phyloP scores from a whole-genome alignment of 2,888 invertebrate species.

The Athalia circularis region DNA sequence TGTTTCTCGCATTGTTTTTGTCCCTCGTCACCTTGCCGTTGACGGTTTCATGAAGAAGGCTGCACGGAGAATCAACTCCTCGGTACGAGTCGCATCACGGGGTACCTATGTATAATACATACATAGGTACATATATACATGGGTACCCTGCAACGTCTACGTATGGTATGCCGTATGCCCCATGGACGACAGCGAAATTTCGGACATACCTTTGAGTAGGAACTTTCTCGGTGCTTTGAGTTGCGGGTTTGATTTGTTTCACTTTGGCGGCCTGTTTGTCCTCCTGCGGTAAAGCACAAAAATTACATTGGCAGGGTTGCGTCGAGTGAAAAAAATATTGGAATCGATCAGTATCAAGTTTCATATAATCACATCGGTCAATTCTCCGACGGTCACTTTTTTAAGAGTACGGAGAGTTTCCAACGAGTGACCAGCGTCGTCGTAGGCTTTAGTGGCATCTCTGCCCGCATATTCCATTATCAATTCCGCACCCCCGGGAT shows the following conservation, averaged over 20 bases:
- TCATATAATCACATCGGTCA: constrained; percentile 76
- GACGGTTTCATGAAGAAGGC: too few species aligned
- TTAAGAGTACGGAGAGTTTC: constrained; percentile 79
- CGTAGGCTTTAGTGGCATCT: constrained; percentile 81
- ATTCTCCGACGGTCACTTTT: constrained; percentile 79
- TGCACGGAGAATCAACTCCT: too few species aligned
- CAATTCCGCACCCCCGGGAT: constrained; percentile 82
- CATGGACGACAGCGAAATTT: background rate
- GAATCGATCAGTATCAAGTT: constrained; percentile 1
- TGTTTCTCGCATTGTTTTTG: too few species aligned
- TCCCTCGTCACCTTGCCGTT: too few species aligned
- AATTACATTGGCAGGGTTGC: background rate
- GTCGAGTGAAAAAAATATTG: background rate
- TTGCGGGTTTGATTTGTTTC: constrained; percentile 46
- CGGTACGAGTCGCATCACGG: too few species aligned
- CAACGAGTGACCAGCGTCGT: constrained; percentile 81
- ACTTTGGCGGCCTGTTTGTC: constrained; percentile 53
- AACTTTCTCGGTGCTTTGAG: constrained; percentile 20
- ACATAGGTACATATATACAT: too few species aligned
- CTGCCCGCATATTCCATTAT: constrained; percentile 81
- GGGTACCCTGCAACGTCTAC: too few species aligned
- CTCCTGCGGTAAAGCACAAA: constrained; percentile 48
- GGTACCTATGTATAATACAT: too few species aligned
- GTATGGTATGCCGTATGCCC: too few species aligned
- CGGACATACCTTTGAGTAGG: constrained; percentile 17